Conservation (phyloP, 2,888 invertebrate species). For the Papilio gigon region DNA sequence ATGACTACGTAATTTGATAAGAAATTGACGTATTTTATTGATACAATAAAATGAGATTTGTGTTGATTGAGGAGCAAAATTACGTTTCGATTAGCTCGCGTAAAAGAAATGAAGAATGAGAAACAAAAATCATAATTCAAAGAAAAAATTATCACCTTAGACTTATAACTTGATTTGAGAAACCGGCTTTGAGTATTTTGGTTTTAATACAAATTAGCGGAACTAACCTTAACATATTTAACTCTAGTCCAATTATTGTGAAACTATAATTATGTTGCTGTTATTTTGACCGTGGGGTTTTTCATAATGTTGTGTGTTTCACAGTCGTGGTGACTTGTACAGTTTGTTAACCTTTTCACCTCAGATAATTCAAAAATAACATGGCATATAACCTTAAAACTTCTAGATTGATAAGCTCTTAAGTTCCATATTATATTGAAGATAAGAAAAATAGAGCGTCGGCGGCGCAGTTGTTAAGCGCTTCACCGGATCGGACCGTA, state of each 20-base stretch:
- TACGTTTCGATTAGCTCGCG: neutral
- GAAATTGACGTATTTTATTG: neutral
- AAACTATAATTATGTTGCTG: too few species aligned
- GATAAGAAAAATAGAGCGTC: too few species aligned
- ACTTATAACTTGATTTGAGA: neutral
- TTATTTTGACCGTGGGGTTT: neutral
- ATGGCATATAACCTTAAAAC: neutral
- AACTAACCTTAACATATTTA: too few species aligned
- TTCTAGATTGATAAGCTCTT: neutral
- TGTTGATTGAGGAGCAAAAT: constrained; percentile 21
- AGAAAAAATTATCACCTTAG: too few species aligned
- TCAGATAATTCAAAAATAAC: neutral
- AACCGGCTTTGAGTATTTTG: neutral
- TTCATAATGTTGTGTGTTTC: neutral
- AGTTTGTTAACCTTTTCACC: neutral
- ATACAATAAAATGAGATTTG: neutral
- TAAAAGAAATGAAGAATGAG: neutral
- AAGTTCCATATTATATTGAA: too few species aligned
- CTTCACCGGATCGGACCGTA: too few species aligned
- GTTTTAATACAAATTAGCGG: too few species aligned
- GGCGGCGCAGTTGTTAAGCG: too few species aligned
- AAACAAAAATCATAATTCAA: neutral
- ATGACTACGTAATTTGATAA: constrained; percentile 5
- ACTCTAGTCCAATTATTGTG: too few species aligned
- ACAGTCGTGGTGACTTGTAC: neutral